Evolutionary conservation across 2,113 vertebrate genomes (phyloP).

Genomic region (Trematocara variabile): DNA sequence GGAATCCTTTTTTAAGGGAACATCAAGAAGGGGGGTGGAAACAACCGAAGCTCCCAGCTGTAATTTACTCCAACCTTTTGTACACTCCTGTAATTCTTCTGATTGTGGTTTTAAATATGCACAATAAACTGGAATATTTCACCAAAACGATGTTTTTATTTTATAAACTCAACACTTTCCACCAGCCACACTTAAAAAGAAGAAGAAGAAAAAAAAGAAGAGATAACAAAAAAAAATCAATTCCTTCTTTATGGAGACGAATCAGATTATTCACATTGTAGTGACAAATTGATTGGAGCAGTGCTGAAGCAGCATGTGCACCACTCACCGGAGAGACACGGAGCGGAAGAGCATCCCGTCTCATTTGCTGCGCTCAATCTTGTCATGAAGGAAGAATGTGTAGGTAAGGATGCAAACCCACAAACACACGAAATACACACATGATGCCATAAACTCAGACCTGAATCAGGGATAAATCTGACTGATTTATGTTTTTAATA

Average conservation of each 20-base stretch:
- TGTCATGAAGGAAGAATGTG: slow-evolving; percentile 21
- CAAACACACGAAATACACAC: neutral
- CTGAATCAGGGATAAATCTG: slow-evolving; percentile 16
- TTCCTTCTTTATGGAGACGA: slow-evolving; percentile 20
- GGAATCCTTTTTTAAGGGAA: neutral
- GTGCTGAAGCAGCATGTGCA: slow-evolving; percentile 53
- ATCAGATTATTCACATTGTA: slow-evolving; percentile 24
- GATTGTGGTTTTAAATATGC: neutral
- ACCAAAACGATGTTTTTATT: neutral
- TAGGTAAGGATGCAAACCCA: neutral
- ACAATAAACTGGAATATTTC: neutral
- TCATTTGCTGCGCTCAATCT: slow-evolving; percentile 42
- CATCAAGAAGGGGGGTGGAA: neutral
- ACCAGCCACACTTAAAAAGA: neutral
- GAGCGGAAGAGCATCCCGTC: slow-evolving; percentile 25
- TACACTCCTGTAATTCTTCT: neutral
- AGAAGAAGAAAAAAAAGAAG: neutral
- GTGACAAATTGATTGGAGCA: slow-evolving; percentile 53
- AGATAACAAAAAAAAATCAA: neutral
- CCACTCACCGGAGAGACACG: slow-evolving; percentile 3
- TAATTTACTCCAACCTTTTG: neutral
- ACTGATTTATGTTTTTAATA: slow-evolving; percentile 55
- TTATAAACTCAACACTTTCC: neutral
- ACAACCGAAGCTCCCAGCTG: neutral
- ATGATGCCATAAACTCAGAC: neutral